Evolutionary conservation across 1,140 invertebrate species (phyloP).

Genomic region (Ylistrum balloti): DNA sequence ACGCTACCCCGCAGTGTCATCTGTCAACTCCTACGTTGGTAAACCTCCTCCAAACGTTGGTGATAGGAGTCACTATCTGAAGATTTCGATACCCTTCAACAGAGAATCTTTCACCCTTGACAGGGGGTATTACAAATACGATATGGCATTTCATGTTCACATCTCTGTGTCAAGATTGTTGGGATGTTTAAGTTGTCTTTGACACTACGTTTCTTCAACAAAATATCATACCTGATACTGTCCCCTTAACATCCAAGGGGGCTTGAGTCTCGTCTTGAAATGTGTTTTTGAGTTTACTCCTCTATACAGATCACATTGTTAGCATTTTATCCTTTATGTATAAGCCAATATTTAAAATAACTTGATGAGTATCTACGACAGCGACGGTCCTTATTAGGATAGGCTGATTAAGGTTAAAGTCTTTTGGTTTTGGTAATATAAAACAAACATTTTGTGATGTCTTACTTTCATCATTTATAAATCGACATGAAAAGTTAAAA

Average conservation of each 20-base stretch:
- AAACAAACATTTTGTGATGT: slow-evolving; percentile 9
- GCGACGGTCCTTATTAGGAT: not conserved
- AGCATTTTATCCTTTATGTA: slow-evolving; percentile 5
- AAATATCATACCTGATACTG: not conserved
- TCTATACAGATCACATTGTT: not conserved
- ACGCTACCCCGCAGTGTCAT: too few species aligned
- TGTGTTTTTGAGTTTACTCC: not conserved
- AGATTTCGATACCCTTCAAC: not conserved
- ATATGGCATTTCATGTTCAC: slow-evolving; percentile 30
- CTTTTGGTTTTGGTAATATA: not conserved
- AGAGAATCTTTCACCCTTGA: not conserved
- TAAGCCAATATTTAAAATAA: slow-evolving; percentile 29
- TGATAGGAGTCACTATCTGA: not conserved
- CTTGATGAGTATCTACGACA: not conserved
- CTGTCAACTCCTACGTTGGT: not conserved
- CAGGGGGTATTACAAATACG: slow-evolving; percentile 19
- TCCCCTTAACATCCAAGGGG: not conserved
- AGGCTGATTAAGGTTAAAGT: slow-evolving; percentile 6
- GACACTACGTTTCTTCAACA: not conserved
- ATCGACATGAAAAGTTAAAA: slow-evolving; percentile 35
- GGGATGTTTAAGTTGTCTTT: not conserved
- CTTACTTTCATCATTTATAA: slow-evolving; percentile 36
- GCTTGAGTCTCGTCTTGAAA: not conserved
- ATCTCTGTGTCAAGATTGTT: slow-evolving; percentile 12
- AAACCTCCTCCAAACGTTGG: not conserved